Evolutionary conservation across 2,797 vertebrate genomes (phyloP), one percentile per base, ranked within the genome.

Genomic region (Streptopelia turtur): DNA sequence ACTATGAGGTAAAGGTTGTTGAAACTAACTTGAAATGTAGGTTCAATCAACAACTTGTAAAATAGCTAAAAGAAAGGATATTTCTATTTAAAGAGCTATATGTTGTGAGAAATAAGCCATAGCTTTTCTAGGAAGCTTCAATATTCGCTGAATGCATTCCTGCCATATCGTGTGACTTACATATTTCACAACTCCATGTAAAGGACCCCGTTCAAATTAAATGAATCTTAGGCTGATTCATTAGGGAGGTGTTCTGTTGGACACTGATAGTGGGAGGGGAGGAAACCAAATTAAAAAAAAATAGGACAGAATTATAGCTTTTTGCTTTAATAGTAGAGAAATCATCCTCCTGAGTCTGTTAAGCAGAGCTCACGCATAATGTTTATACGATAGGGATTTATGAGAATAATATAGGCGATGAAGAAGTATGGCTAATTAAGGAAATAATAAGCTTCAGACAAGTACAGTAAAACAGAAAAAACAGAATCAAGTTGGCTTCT

Each of bases 61-160:
- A 87, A 37, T 6, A 74, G 45, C 20, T 85, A 18, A 37, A 88
- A 90, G 55, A 78, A 76, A 69, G 25, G 7, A 7, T 37, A 64
- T 28, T 47, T 80, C 4, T 63, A 39, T 87, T 60, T 87, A 33
- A 82, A 80, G 39, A 87, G 22, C 6, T 69, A 3, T 63, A 25
- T 35, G n/a, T 84, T 30, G 13, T 35, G 41, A 65, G 30, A 93
- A 93, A 75, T n/a, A 69, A 91, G 71, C 30, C 83, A 6, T 16
- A 79, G 16, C 18, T 88, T 90, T 95, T 90, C 18, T 83, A 55
- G 24, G 27, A 59, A 81, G 17, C 56, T 72, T 81, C 59, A 69
- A 21, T 60, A 56, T 63, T 80, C 61, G 47, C 17, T 45, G 15
- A 59, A 10, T 53, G 31, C n/a, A 20, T 76, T 89, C 52, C 41